Percentiles rank a stretch among this genome's conserved stretches.
Conservation (phyloP, 2,113 vertebrate species). For the Psittacara wagleri region DNA sequence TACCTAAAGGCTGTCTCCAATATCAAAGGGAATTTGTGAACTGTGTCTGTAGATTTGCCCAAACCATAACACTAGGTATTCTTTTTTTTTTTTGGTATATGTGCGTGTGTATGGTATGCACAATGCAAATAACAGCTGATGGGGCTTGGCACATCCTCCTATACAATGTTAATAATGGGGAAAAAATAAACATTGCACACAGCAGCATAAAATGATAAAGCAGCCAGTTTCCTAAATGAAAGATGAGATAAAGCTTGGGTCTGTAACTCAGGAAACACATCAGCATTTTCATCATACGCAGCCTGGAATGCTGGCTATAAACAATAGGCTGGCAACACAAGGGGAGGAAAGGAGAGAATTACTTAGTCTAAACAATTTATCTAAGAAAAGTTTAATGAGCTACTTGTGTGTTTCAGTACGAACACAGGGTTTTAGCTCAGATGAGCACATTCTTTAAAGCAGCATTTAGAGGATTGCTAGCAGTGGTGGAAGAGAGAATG, state of each 20-base stretch:
- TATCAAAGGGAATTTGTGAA: background rate
- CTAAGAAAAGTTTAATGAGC: conserved; percentile 45
- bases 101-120: background rate
- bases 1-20: background rate
- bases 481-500: background rate
- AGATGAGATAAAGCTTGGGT: conserved; percentile 60
- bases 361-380: conserved; percentile 58
- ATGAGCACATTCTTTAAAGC: background rate
- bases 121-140: conserved; percentile 13
- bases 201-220: conserved; percentile 49
- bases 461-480: background rate
- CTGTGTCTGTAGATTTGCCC: background rate
- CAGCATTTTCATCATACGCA: conserved; percentile 56
- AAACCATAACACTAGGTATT: background rate
- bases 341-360: conserved; percentile 46
- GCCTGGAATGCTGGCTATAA: conserved; percentile 33
- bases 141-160: conserved; percentile 47
- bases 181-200: conserved; percentile 52
- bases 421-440: background rate
- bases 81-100: background rate
- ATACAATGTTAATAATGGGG: conserved; percentile 51
- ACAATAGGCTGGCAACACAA: conserved; percentile 40
- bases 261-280: conserved; percentile 62
- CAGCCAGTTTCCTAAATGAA: conserved; percentile 52
- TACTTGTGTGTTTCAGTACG: conserved; percentile 1